Evolutionary conservation across 2,888 invertebrate genomes (phyloP).

Genomic region (Dascillus cervinus): DNA sequence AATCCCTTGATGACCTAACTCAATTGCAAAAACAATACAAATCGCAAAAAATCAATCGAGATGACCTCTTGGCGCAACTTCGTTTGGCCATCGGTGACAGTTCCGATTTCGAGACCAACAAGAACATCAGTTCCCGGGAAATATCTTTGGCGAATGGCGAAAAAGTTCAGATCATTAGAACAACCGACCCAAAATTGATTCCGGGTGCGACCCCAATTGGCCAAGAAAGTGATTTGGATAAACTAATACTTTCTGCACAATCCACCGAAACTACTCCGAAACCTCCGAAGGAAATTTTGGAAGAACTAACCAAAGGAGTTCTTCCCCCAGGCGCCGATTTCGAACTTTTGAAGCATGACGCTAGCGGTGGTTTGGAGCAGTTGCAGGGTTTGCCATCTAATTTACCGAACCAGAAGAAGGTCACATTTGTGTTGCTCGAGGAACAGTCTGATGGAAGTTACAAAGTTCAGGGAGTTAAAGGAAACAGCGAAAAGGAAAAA

Average conservation of each 20-base stretch:
- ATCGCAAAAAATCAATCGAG: slow-evolving; percentile 55
- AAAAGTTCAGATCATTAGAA: slow-evolving; percentile 58
- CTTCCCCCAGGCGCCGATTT: slow-evolving; percentile 73
- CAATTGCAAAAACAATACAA: slow-evolving; percentile 38
- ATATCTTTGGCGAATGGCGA: slow-evolving; percentile 68
- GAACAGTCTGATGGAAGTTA: slow-evolving; percentile 80
- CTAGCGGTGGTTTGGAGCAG: slow-evolving; percentile 65
- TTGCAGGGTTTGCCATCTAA: slow-evolving; percentile 52
- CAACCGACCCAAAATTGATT: slow-evolving; percentile 58
- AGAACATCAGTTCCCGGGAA: slow-evolving; percentile 66
- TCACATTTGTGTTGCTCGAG: slow-evolving; percentile 78
- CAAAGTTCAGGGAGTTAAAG: slow-evolving; percentile 78
- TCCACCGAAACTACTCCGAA: slow-evolving; percentile 45
- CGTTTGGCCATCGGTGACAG: slow-evolving; percentile 66
- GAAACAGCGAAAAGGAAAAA: slow-evolving; percentile 63
- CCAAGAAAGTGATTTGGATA: slow-evolving; percentile 34
- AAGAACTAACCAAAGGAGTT: slow-evolving; percentile 72
- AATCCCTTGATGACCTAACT: slow-evolving; percentile 37
- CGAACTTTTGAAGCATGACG: slow-evolving; percentile 70
- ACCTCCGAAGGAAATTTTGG: slow-evolving; percentile 61
- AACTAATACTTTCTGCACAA: slow-evolving; percentile 24
- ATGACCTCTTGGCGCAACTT: slow-evolving; percentile 66
- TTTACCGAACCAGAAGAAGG: slow-evolving; percentile 65
- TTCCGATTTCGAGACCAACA: slow-evolving; percentile 55
- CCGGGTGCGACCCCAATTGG: slow-evolving; percentile 46